phyloP scores from a whole-genome alignment of 2,888 invertebrate genomes.

The Ormia ochracea region DNA sequence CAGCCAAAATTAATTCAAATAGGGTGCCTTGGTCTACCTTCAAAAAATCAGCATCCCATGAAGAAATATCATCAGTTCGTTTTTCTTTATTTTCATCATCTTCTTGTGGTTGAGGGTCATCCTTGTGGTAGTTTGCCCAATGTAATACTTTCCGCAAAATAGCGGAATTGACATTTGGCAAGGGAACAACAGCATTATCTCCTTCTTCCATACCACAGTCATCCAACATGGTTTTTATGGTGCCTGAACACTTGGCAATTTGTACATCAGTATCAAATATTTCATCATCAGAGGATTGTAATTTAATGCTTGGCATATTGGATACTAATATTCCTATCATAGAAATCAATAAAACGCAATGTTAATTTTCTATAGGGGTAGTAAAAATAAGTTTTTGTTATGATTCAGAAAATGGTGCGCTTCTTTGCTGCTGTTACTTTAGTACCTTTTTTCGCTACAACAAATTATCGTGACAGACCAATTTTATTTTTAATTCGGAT shows the following conservation, averaged over 20 bases:
- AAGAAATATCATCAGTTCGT: slow-evolving; percentile 98
- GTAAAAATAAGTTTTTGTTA: slow-evolving; percentile 26
- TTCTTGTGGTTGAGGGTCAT: slow-evolving; percentile 96
- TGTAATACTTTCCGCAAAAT: slow-evolving; percentile 96
- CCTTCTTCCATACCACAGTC: slow-evolving; percentile 93
- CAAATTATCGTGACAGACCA: slow-evolving; percentile 48
- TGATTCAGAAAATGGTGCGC: slow-evolving; percentile 44
- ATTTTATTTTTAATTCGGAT: background rate
- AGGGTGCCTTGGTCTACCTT: slow-evolving; percentile 98
- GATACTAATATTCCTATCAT: background rate
- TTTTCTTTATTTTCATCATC: slow-evolving; percentile 99
- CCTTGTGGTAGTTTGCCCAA: slow-evolving; percentile 95
- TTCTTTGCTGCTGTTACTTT: slow-evolving; percentile 8
- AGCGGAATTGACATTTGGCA: slow-evolving; percentile 98
- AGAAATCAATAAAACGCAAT: slow-evolving; percentile 35
- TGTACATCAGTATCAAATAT: slow-evolving; percentile 97
- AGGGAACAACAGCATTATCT: slow-evolving; percentile 95
- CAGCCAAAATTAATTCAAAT: slow-evolving; percentile 96
- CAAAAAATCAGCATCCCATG: slow-evolving; percentile 99
- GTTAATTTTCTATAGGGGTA: background rate
- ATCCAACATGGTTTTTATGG: slow-evolving; percentile 99
- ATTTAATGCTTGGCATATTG: slow-evolving; percentile 94
- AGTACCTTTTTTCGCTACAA: slow-evolving; percentile 29
- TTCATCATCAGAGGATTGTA: slow-evolving; percentile 96
- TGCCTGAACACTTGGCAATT: slow-evolving; percentile 97